phyloP scores from a whole-genome alignment of 53 echinoderm and acorn worm genomes.

The Mesocentrotus franciscanus region DNA sequence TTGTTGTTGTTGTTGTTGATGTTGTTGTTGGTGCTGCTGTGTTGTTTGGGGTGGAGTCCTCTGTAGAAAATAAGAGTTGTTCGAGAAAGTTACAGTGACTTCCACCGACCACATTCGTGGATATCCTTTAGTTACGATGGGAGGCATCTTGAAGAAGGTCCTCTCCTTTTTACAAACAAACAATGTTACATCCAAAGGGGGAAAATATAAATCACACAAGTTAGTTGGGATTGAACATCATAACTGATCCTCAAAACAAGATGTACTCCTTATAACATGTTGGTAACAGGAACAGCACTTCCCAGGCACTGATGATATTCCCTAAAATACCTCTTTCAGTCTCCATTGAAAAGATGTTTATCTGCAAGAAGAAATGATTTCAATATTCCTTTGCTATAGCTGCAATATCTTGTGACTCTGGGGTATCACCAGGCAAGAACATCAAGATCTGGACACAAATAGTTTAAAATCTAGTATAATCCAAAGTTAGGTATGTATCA shows the following conservation, averaged over 20 bases:
- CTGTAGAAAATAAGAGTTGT: slow-evolving; percentile 69
- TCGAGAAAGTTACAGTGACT: slow-evolving; percentile 60
- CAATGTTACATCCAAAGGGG: neutral
- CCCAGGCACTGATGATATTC: neutral
- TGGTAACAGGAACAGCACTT: neutral
- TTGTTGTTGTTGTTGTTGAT: slow-evolving; percentile 32
- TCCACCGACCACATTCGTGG: slow-evolving; percentile 64
- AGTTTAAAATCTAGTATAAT: neutral
- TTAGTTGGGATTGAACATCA: neutral
- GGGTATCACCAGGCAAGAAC: neutral
- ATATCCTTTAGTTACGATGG: slow-evolving; percentile 51
- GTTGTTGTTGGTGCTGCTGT: slow-evolving; percentile 63
- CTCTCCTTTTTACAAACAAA: neutral
- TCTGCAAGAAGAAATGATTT: neutral
- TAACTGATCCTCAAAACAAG: neutral
- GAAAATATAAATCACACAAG: neutral
- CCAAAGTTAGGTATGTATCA: neutral
- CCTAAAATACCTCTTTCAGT: neutral
- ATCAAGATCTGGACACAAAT: neutral
- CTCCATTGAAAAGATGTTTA: neutral
- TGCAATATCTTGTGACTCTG: neutral
- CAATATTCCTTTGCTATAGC: neutral
- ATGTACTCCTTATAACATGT: neutral
- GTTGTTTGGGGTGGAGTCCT: slow-evolving; percentile 82
- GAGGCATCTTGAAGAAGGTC: slow-evolving; percentile 37